Conservation (phyloP, 1,140 invertebrate genomes). For the Paracyclopina nana region DNA sequence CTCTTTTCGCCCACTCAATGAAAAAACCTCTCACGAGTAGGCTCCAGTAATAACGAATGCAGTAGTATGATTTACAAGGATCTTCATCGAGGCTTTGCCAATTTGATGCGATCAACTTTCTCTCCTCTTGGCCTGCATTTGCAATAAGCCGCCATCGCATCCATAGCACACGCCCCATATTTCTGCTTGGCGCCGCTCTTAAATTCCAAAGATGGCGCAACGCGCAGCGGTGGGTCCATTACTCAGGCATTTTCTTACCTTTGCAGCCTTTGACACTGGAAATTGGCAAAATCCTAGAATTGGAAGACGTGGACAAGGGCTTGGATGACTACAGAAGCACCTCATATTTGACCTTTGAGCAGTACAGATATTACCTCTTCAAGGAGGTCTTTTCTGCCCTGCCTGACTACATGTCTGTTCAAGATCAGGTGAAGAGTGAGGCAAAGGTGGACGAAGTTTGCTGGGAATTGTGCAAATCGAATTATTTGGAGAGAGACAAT, state of each 20-base stretch:
- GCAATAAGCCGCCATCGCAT: too few species aligned
- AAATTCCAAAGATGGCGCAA: too few species aligned
- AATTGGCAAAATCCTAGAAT: conserved; percentile 43
- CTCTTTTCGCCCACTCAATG: too few species aligned
- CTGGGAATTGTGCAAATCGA: conserved; percentile 50
- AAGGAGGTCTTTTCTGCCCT: conserved; percentile 41
- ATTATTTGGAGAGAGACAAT: conserved; percentile 35
- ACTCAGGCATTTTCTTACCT: conserved; percentile 16
- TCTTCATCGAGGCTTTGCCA: too few species aligned
- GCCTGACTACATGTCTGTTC: conserved; percentile 33
- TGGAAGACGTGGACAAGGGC: conserved; percentile 51
- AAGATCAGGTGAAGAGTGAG: conserved; percentile 35
- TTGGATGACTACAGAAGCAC: conserved; percentile 49
- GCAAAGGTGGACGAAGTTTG: conserved; percentile 43
- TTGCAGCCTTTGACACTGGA: conserved; percentile 48
- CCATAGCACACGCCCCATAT: too few species aligned
- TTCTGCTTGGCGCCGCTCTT: too few species aligned
- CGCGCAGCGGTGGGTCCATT: not conserved
- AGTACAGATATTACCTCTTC: conserved; percentile 49
- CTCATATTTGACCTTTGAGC: conserved; percentile 42
- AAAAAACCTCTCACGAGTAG: too few species aligned
- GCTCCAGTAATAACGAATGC: too few species aligned
- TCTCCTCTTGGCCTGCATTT: too few species aligned
- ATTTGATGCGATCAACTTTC: too few species aligned
- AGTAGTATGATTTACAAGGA: too few species aligned